Base-by-base conservation (phyloP, 2,797 vertebrate genomes). In the Megalops cyprinoides region DNA sequence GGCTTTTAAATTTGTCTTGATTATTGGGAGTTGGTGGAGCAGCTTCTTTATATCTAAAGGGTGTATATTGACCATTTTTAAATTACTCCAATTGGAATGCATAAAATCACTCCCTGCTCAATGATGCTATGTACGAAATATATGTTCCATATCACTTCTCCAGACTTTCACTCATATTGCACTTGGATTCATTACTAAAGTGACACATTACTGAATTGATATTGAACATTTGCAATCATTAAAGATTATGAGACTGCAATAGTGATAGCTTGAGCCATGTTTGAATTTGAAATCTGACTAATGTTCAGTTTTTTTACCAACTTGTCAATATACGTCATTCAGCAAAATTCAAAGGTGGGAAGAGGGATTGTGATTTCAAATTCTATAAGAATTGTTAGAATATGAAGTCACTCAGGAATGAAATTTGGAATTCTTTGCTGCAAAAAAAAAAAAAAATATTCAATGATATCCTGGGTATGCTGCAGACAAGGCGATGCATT, bases 1-100 rank as follows among this genome's bases (percentile, higher is more conserved):
- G 78, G 82, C 83, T 81, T 87, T 90, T 85, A 82, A 73, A 78
- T 79, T 46, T 46, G 77, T 84, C 60, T 56, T n/a, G n/a, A n/a
- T n/a, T 53, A 53, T 71, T 44, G 67, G n/a, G 9, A 71, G 67
- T 71, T 18, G 20, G 23, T 71, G 23, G 10, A 18, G 67, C 39
- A 44, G 4, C 25, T 25, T 49, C 18, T 4, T 34, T 53, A 18
- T 28, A 31, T 75, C 46, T 75, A 18, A 51, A 1, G n/a, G 37
- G 20, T 69, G 65, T 2, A 31, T 51, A 75, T 51, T 75, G 25
- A 51, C 48, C 51, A 4, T 74, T 74, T 44, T n/a, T n/a, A 74
- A 20, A 74, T 48, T 74, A 46, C 49, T 67, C 15, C 74, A 49
- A 8, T 53, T 4, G 18, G 7, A 75, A 74, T 2, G 8, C 48